A percentile compares a stretch with the other conserved stretches of the same genome.
Evolutionary conservation across 1,140 invertebrate genomes (phyloP).

Genomic region (Lineus longissimus): DNA sequence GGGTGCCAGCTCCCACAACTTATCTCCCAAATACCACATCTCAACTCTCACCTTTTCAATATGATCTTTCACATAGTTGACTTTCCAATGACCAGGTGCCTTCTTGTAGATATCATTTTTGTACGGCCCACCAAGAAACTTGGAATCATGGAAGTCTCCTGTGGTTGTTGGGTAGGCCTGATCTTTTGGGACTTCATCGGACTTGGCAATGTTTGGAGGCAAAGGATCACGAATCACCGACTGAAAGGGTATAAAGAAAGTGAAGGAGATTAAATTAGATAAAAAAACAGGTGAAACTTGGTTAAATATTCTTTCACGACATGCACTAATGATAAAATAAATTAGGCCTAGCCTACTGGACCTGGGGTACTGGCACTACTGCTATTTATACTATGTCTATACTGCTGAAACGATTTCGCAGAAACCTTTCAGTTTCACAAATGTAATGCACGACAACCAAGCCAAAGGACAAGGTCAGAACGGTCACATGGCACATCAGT

Average conservation of each 20-base stretch:
- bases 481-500: too few relatives aligned
- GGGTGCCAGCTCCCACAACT: too few relatives aligned
- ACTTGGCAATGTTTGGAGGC: constrained; percentile 42
- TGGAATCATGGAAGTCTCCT: constrained; percentile 45
- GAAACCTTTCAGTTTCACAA: too few relatives aligned
- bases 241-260: constrained; percentile 23
- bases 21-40: too few relatives aligned
- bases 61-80: constrained; percentile 50
- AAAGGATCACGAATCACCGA: constrained; percentile 42
- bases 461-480: too few relatives aligned
- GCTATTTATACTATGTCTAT: too few relatives aligned
- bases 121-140: constrained; percentile 41
- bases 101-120: constrained; percentile 41
- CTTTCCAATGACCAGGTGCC: constrained; percentile 50
- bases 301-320: not conserved
- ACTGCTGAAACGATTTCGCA: too few relatives aligned
- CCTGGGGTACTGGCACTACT: too few relatives aligned
- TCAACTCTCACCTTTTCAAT: constrained; percentile 44
- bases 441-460: too few relatives aligned
- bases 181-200: constrained; percentile 43
- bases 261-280: not conserved
- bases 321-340: too few relatives aligned
- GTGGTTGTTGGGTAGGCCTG: constrained; percentile 48
- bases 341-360: too few relatives aligned
- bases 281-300: not conserved